Evolutionary conservation across 2,888 invertebrate genomes (phyloP), one percentile per base, ranked within the genome.

Genomic region (Hofmannophila pseudospretella): DNA sequence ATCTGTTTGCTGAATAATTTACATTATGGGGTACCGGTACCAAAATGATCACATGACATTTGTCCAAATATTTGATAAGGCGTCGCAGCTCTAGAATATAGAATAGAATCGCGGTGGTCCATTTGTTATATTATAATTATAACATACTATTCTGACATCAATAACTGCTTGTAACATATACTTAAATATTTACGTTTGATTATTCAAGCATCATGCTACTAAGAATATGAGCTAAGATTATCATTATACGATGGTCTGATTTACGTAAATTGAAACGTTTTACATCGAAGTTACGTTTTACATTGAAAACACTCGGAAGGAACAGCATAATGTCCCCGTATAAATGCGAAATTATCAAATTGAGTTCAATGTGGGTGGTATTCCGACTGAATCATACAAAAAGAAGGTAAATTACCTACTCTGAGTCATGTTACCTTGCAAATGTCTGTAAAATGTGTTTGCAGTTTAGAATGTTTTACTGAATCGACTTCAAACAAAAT

Each of bases 201-300:
- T 29, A 29, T 29, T 29, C 14, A 4, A 29, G 8, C 29, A 14
- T 20, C 29, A 29, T 14, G 29, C 13, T 25, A 25, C 25, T 25
- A 25, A 25, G 14, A 14, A n/a, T 20, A 12, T 8, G 28, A 7
- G 41, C 46, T 56, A 52, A 59, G 63, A 67, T 46, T 57, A 48
- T 20, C 47, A 50, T 55, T 65, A 61, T 55, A 56, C 47, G 56
- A 58, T 50, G 54, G 52, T 51, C 44, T 35, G 41, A 46, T 45
- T 47, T 41, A 45, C 54, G 38, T 47, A n/a, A n/a, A n/a, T 44
- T 40, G 16, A 43, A 49, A 51, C 49, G 45, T 33, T 43, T 45
- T 30, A n/a, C n/a, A n/a, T n/a, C n/a, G n/a, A n/a, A 43, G 42
- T 25, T 25, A 25, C 25, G 25, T 25, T 9, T 9, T 9, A 9